phyloP scores from a whole-genome alignment of 2,888 invertebrate genomes.

The Galerucella pusilla region DNA sequence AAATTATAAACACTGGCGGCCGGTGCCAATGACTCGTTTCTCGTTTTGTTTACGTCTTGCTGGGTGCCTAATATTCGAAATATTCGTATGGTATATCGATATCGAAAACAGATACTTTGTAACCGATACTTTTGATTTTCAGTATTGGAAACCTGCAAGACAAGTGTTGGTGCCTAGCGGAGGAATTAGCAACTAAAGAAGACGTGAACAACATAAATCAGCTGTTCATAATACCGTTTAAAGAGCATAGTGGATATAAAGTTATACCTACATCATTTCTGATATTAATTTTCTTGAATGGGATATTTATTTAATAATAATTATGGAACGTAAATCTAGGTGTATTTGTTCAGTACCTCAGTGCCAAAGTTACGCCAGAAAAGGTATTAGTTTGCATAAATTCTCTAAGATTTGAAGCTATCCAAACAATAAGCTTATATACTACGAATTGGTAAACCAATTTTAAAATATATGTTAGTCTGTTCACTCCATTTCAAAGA shows the following conservation, averaged over 20 bases:
- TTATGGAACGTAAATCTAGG: background rate
- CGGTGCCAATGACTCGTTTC: too few relatives aligned
- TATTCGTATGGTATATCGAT: too few relatives aligned
- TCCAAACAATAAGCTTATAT: slow-evolving; percentile 1
- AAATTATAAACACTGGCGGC: too few relatives aligned
- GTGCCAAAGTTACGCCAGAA: background rate
- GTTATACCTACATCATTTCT: background rate
- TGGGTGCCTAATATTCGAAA: too few relatives aligned
- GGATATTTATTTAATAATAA: background rate
- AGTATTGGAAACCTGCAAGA: too few relatives aligned
- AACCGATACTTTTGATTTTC: too few relatives aligned
- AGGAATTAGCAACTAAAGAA: too few relatives aligned
- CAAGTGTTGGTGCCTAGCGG: too few relatives aligned
- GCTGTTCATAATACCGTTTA: background rate
- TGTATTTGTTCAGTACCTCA: slow-evolving; percentile 4
- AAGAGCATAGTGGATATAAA: background rate
- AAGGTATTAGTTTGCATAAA: background rate
- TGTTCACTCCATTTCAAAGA: background rate
- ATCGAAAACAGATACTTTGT: too few relatives aligned
- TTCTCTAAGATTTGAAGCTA: background rate
- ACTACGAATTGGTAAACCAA: background rate
- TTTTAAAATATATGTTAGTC: background rate
- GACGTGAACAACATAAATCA: too few relatives aligned
- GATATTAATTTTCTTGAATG: background rate
- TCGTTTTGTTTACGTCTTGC: too few relatives aligned